phyloP scores from a whole-genome alignment of 2,797 vertebrate species.

The Discoglossus pictus region DNA sequence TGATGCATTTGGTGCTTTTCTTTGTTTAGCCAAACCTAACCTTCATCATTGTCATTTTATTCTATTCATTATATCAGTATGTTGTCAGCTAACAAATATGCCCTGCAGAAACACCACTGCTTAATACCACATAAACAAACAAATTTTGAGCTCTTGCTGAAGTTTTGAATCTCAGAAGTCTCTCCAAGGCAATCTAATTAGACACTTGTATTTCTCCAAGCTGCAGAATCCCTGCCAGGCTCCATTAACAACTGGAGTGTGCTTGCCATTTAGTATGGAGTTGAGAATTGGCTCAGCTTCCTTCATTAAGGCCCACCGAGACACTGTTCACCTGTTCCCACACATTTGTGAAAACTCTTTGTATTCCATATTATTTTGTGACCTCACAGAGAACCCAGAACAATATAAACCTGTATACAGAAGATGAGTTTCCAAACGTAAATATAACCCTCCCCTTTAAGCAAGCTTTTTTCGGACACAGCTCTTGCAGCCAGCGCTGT shows the following conservation, averaged over 20 bases:
- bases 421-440: not conserved
- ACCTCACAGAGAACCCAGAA: slow-evolving; percentile 5
- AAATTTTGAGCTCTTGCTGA: not conserved
- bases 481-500: slow-evolving; percentile 34
- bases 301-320: slow-evolving; percentile 36
- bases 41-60: not conserved
- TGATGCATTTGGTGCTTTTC: too few relatives aligned
- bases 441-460: slow-evolving; percentile 16
- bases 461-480: not conserved
- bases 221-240: slow-evolving; percentile 39
- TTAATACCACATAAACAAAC: slow-evolving; percentile 26
- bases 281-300: slow-evolving; percentile 44
- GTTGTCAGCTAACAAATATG: slow-evolving; percentile 18
- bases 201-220: slow-evolving; percentile 42
- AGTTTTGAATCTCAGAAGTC: slow-evolving; percentile 29
- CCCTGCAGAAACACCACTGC: slow-evolving; percentile 20
- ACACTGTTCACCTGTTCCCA: slow-evolving; percentile 25
- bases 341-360: not conserved
- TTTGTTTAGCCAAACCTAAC: too few relatives aligned
- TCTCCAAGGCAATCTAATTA: slow-evolving; percentile 45
- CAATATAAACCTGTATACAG: not conserved
- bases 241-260: slow-evolving; percentile 42
- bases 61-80: slow-evolving; percentile 18
- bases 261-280: slow-evolving; percentile 36
- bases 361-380: not conserved